These are phyloP conservation scores for Antheraea yamamai DNA, from an alignment of 2,888 invertebrate genomes.

Conservation along the genomic window DNA sequence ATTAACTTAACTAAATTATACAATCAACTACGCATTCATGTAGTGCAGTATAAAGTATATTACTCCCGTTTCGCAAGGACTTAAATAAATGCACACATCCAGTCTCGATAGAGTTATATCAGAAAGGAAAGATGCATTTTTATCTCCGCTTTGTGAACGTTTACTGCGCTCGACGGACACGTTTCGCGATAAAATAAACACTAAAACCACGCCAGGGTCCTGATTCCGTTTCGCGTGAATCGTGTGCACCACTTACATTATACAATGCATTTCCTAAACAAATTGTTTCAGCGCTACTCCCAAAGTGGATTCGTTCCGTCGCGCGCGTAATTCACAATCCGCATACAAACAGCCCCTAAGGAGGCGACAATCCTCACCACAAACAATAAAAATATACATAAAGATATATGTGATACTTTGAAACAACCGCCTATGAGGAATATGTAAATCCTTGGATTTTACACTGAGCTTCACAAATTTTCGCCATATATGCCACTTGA, in stretches of 20 bases:
- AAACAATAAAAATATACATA: constrained; percentile 79
- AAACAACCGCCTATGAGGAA: constrained; percentile 60
- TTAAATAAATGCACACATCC: constrained; percentile 39
- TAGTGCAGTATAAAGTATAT: constrained; percentile 41
- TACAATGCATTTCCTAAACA: constrained; percentile 69
- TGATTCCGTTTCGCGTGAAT: constrained; percentile 54
- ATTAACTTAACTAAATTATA: constrained; percentile 69
- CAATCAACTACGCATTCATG: constrained; percentile 65
- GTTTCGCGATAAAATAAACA: constrained; percentile 58
- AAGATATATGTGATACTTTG: constrained; percentile 77
- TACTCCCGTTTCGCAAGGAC: constrained; percentile 30
- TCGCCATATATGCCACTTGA: not conserved
- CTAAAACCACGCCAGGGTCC: constrained; percentile 51
- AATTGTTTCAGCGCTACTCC: constrained; percentile 76
- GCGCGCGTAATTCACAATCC: constrained; percentile 74
- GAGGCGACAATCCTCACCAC: constrained; percentile 76
- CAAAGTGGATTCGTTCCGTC: constrained; percentile 66
- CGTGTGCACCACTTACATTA: constrained; percentile 53
- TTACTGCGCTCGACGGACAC: constrained; percentile 52
- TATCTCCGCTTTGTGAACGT: constrained; percentile 41
- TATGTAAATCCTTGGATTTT: constrained; percentile 54
- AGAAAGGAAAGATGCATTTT: constrained; percentile 54
- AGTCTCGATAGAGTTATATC: constrained; percentile 44
- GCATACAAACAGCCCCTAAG: constrained; percentile 79
- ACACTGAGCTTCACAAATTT: constrained; percentile 23